Evolutionary conservation across 2,113 vertebrate species (phyloP).

Genomic region (Pitta sordida): DNA sequence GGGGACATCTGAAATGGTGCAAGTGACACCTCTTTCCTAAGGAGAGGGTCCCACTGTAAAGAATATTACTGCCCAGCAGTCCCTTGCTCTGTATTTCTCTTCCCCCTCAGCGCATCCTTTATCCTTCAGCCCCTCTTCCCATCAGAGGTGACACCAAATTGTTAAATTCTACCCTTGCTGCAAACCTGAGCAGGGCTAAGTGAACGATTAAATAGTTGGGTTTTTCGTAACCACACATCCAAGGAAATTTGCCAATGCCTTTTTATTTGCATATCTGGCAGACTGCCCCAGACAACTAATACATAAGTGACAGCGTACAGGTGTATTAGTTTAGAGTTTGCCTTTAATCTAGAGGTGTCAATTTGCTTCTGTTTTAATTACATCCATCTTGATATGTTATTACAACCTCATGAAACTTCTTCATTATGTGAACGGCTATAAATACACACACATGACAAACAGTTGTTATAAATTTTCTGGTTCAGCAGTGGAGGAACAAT

Average conservation of each 20-base stretch:
- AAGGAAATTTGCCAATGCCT: constrained; percentile 75
- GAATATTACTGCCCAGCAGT: constrained; percentile 19
- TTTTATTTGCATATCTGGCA: constrained; percentile 79
- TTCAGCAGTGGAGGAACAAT: constrained; percentile 62
- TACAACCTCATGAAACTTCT: constrained; percentile 74
- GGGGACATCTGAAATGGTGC: background rate
- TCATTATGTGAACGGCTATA: constrained; percentile 74
- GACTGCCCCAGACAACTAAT: constrained; percentile 64
- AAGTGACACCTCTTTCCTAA: constrained; percentile 10
- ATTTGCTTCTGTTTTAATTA: constrained; percentile 80
- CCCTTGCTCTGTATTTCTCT: background rate
- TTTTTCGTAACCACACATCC: constrained; percentile 56
- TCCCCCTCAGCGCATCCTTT: background rate
- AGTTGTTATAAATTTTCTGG: constrained; percentile 72
- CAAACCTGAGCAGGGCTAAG: constrained; percentile 51
- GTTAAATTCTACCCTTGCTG: constrained; percentile 1
- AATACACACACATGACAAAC: constrained; percentile 72
- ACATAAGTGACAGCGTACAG: constrained; percentile 56
- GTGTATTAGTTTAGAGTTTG: constrained; percentile 72
- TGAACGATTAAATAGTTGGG: constrained; percentile 58
- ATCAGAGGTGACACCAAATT: constrained; percentile 57
- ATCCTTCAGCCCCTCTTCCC: constrained; percentile 44
- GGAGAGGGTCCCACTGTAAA: background rate
- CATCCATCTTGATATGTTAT: constrained; percentile 74
- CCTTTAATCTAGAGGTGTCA: constrained; percentile 76